Evolutionary conservation across 2,113 vertebrate genomes (phyloP).

Genomic region (Oreochromis aureus): DNA sequence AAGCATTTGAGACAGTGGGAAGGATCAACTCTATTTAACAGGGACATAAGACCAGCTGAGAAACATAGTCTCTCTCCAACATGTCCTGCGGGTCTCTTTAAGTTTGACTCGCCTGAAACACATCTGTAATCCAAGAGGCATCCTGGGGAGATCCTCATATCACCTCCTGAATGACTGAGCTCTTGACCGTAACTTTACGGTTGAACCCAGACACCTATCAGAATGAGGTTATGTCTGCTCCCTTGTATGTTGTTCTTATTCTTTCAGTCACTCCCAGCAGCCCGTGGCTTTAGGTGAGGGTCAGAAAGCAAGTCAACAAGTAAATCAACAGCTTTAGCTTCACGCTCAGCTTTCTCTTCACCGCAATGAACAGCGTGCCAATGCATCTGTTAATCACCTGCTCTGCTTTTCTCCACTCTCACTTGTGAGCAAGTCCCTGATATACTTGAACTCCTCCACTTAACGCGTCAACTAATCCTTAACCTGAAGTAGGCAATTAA

Average conservation of each 20-base stretch:
- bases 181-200: background rate
- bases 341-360: background rate
- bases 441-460: background rate
- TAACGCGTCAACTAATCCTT: background rate
- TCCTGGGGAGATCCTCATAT: background rate
- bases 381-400: background rate
- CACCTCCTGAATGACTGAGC: background rate
- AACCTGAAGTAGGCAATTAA: background rate
- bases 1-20: background rate
- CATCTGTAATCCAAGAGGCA: background rate
- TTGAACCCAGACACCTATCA: background rate
- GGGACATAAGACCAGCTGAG: background rate
- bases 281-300: background rate
- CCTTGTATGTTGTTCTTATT: background rate
- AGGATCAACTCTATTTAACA: background rate
- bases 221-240: background rate
- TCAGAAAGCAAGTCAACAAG: background rate
- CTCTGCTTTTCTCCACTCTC: background rate
- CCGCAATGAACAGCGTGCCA: background rate
- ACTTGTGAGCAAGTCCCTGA: background rate
- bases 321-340: background rate
- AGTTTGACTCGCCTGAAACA: background rate
- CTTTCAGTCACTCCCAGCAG: background rate
- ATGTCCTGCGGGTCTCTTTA: rapidly evolving
- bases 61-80: background rate